Base-by-base conservation (phyloP, 2,797 vertebrate genomes). In the Morus bassanus region DNA sequence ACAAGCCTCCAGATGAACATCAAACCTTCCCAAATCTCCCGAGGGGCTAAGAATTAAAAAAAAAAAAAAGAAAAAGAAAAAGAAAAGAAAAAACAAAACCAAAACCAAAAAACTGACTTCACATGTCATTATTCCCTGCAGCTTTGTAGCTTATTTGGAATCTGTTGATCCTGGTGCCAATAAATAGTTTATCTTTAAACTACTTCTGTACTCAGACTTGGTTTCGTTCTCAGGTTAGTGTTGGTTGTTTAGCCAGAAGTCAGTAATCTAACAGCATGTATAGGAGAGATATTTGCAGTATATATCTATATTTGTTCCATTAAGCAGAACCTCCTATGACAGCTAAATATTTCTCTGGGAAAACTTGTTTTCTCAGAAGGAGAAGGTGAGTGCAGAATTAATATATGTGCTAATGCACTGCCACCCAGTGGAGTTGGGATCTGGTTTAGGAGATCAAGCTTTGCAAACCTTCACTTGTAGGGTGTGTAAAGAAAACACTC, bases 111-210 rank as follows among this genome's bases (percentile, higher is more conserved):
- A 85, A 43, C n/a, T 91, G 57, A 95, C 88, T 96, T 96, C 79
- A 84, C 61, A 53, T 91, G 59, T 95, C 94, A 85, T 88, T 91
- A 83, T 87, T 95, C 91, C 85, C 91, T 88, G 60, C 85, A 96
- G 95, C 94, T 97, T 95, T 91, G 85, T 95, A 97, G 91, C 84
- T 96, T 93, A 97, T 96, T 97, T 96, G 95, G 86, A 93, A 94
- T 89, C 95, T 95, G 84, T 96, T 95, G 97, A 97, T 98, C 93
- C 92, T 54, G 8, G 59, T 97, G 97, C 94, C 97, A 97, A 84
- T 95, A 96, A 91, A 84, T 89, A 82, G 68, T 93, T 95, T 94
- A 84, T 96, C 91, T 91, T 96, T 92, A 91, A 95, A 76, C 87
- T 92, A 50, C 51, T 61, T 95, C 64, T 91, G n/a, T 88, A 67